These are phyloP conservation scores for Chondrilla cf. caribensis DNA, from an alignment of 37 sponge, comb jelly and placozoan genomes.

Conservation along the genomic window DNA sequence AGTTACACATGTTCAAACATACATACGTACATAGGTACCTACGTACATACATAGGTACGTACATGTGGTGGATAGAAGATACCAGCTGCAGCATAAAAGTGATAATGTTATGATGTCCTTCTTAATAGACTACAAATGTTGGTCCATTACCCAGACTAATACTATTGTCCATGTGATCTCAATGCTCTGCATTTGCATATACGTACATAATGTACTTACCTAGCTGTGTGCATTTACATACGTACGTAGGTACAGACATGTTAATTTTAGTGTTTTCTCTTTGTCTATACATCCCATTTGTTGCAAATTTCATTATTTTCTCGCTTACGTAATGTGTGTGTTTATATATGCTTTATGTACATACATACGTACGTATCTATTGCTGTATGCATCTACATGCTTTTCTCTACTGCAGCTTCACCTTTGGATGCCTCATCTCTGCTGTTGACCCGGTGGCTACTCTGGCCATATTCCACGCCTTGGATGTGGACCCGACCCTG, in stretches of 20 bases:
- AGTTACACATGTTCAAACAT: no score
- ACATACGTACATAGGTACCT: no score
- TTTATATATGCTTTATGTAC: not conserved
- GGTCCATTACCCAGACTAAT: no score
- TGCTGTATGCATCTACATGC: not conserved
- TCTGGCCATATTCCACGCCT: conserved; percentile 92
- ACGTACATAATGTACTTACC: not conserved
- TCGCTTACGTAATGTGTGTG: not conserved
- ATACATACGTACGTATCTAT: not conserved
- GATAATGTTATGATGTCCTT: no score
- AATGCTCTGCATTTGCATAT: not conserved
- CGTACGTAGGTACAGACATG: conserved; percentile 4
- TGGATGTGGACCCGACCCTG: conserved; percentile 88
- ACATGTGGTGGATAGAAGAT: no score
- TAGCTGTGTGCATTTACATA: not conserved
- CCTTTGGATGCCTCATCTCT: conserved; percentile 93
- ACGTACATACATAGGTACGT: no score
- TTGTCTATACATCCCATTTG: no score
- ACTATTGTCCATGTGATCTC: no score
- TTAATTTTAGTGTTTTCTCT: not conserved
- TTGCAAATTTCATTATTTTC: no score
- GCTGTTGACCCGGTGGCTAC: conserved; percentile 98
- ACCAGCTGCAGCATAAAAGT: no score
- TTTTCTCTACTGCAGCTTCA: conserved; percentile 57
- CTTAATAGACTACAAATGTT: no score